Base-by-base conservation (phyloP, 2,797 vertebrate genomes). In the Labeo calbasu region DNA sequence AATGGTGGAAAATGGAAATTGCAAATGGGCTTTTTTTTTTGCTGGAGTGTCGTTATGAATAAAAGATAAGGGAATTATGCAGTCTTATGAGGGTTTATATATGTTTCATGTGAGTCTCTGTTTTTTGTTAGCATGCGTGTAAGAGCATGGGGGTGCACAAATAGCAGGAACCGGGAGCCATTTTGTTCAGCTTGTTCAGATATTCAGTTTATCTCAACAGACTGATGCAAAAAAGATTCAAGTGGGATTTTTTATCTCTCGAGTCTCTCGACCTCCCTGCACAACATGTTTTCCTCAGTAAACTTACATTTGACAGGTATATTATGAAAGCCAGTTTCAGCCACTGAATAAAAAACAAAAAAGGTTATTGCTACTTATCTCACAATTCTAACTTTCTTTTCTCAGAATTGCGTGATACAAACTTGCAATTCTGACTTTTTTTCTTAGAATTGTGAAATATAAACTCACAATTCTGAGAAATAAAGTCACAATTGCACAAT, bases 11-110 rank as follows among this genome's bases (percentile, higher is more conserved):
- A 78, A 77, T 78, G 65, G 53, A 84, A 84, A 43, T 28, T 65
- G 63, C 32, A 57, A 68, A 75, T 51, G 80, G 25, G 3, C 17
- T 57, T 12, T 59, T 51, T 23, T 25, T 73, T 51, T 46, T 15
- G 46, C 25, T 65, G 51, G 1, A 61, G 75, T 70, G 28, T 71
- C 25, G n/a, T 32, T 77, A 77, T 83, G 50, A 83, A 83, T 83
- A 77, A 83, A 77, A 83, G n/a, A 83, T 77, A 59, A 82, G 71
- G 59, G 21, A 75, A 75, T 82, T 53, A 25, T 65, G 55, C 23
- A 21, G 61, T 83, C 15, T 77, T 68, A 57, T 55, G 50, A 55
- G n/a, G 72, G 48, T 50, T 76, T 72, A 63, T 79, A 53, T 46
- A 63, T 57, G 70, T 80, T 79, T 80, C 46, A 66, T 46, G 14